A percentile compares a stretch with the other conserved stretches of the same genome.
Conservation (phyloP, 2,888 invertebrate species). For the Sthenelais limicola region DNA sequence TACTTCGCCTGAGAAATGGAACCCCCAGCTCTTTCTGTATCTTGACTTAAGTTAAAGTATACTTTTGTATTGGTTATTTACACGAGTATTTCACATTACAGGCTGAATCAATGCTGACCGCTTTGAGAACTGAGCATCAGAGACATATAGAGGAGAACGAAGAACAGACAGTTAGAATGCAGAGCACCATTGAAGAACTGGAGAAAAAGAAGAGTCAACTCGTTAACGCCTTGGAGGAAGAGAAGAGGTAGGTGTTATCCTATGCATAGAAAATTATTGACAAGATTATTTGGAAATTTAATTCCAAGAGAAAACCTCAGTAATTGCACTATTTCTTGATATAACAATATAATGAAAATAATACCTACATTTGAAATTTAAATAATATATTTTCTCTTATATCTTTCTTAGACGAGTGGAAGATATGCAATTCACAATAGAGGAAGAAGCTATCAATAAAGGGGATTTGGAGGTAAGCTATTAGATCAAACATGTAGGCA, state of each 20-base stretch:
- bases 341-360: neutral
- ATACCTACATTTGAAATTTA: neutral
- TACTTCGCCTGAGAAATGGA: no score
- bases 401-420: constrained; percentile 82
- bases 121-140: constrained; percentile 64
- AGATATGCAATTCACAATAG: constrained; percentile 90
- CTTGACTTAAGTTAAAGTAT: no score
- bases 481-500: neutral
- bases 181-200: constrained; percentile 66
- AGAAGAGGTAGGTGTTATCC: constrained; percentile 64
- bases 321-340: neutral
- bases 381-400: neutral
- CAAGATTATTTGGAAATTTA: neutral
- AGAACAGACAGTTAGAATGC: constrained; percentile 75
- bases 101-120: constrained; percentile 67
- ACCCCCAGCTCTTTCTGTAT: no score
- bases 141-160: constrained; percentile 75
- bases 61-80: no score
- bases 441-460: constrained; percentile 91
- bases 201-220: constrained; percentile 68
- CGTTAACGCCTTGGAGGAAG: constrained; percentile 69
- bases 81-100: constrained; percentile 75
- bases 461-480: constrained; percentile 88
- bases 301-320: neutral
- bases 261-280: no score